Evolutionary conservation across 2,113 vertebrate genomes (phyloP).

Genomic region (Sphaerodactylus townsendi): DNA sequence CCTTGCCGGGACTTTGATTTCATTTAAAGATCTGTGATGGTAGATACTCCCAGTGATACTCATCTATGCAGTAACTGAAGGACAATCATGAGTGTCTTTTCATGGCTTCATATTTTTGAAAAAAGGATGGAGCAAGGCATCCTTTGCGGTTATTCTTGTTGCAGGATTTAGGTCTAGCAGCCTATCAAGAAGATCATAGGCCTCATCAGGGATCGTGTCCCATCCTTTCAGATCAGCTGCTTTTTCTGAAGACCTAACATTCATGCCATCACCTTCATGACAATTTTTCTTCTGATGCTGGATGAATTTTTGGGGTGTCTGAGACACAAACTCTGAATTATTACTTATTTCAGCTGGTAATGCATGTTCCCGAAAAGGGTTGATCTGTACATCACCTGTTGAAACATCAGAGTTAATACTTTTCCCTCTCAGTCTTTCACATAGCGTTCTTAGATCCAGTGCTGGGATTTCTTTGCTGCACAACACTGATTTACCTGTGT

Average conservation of each 20-base stretch:
- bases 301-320: background rate
- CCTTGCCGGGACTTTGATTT: constrained; percentile 6
- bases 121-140: constrained; percentile 86
- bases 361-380: constrained; percentile 9
- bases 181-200: constrained; percentile 91
- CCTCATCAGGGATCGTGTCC: constrained; percentile 86
- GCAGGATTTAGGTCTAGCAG: constrained; percentile 93
- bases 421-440: constrained; percentile 85
- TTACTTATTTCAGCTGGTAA: constrained; percentile 42
- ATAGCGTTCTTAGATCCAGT: constrained; percentile 88
- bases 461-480: constrained; percentile 90
- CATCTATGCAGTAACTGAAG: constrained; percentile 4
- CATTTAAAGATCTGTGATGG: constrained; percentile 27
- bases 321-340: background rate
- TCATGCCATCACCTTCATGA: constrained; percentile 39
- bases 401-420: constrained; percentile 31
- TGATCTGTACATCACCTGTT: constrained; percentile 28
- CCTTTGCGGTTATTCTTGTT: constrained; percentile 88
- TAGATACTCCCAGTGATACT: background rate
- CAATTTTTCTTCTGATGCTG: constrained; percentile 17
- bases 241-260: background rate
- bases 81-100: constrained; percentile 30
- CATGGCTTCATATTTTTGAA: constrained; percentile 77
- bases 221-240: constrained; percentile 76
- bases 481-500: constrained; percentile 88